Percentiles rank a stretch among this genome's conserved stretches.
Conservation (phyloP, 2,888 invertebrate genomes). For the Plebejus argus region DNA sequence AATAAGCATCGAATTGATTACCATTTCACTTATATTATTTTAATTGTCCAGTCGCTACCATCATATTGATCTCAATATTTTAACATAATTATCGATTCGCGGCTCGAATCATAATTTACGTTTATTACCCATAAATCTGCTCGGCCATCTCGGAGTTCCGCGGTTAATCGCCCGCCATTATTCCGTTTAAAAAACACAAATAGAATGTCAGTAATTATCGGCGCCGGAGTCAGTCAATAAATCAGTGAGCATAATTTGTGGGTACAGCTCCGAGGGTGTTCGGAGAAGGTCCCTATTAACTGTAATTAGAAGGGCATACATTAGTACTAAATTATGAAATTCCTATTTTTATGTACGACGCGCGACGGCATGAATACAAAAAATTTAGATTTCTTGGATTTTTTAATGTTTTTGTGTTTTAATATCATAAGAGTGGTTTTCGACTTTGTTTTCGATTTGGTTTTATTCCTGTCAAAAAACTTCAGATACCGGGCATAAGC, state of each 20-base stretch:
- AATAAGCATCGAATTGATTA: too few relatives aligned
- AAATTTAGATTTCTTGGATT: too few relatives aligned
- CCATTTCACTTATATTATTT: not conserved
- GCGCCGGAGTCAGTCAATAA: constrained; percentile 54
- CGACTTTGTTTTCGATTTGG: too few relatives aligned
- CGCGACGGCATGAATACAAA: too few relatives aligned
- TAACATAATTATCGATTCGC: constrained; percentile 34
- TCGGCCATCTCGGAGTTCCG: constrained; percentile 47
- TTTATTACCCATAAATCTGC: constrained; percentile 48
- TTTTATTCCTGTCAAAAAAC: too few relatives aligned
- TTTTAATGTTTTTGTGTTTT: too few relatives aligned
- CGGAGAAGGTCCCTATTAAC: constrained; percentile 34
- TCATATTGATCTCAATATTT: constrained; percentile 27
- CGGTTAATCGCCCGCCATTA: constrained; percentile 58
- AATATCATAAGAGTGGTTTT: too few relatives aligned
- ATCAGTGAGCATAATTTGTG: constrained; percentile 50
- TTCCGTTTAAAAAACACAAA: constrained; percentile 41
- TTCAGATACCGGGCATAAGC: too few relatives aligned
- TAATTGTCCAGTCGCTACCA: not conserved
- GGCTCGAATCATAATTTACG: constrained; percentile 39
- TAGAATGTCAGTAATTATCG: constrained; percentile 57
- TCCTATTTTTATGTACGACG: not conserved
- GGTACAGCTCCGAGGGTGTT: constrained; percentile 34
- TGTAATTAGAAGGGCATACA: constrained; percentile 14
- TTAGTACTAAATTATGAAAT: not conserved